Base-by-base conservation (phyloP, 2,797 vertebrate genomes). In the Sebastes wilsoni region DNA sequence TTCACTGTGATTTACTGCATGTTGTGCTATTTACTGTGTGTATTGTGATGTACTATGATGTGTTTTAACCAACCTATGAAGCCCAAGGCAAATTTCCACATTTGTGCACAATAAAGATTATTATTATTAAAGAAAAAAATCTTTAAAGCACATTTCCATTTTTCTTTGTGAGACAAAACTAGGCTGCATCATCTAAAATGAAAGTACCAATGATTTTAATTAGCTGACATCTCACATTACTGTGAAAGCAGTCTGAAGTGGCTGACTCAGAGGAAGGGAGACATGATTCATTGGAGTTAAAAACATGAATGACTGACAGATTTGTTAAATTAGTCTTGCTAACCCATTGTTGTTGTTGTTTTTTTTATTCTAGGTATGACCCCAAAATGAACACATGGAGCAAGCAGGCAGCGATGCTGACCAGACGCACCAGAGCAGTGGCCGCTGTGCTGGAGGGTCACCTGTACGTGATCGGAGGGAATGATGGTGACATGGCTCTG, bases 381-480 rank as follows among this genome's bases (percentile, higher is more conserved):
- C 95, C 93, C 4, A 68, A 80, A 38, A 66, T 91, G 75, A 95
- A 96, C 83, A 65, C 72, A 0, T 96, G 95, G 94, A 93, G 61
- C 75, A 94, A 88, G 52, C 88, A 95, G 82, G 59, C 80, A 0
- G 81, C 93, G 0, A 93, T 95, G 95, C 77, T 83, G 65, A 82
- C 74, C 59, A 80, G 93, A 66, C 88, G 93, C 2, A 74, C 20
- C 32, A 58, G 91, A 34, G 92, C 95, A 0, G 81, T 30, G 2
- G 92, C 93, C 0, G 92, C 91, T 0, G 92, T 93, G 42, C 82
- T 96, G 73, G 81, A 75, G 1, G 92, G 93, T 8, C 80, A 88
- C 75, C 13, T 96, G 8, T 96, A 94, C n/a, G 91, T 95, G n/a
- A 84, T 95, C 0, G 95, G 94, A 20, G 96, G 94, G 16, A 94